A percentile compares a stretch with the other conserved stretches of the same genome.
phyloP scores from a whole-genome alignment of 2,888 invertebrate genomes.

The Limulus polyphemus region DNA sequence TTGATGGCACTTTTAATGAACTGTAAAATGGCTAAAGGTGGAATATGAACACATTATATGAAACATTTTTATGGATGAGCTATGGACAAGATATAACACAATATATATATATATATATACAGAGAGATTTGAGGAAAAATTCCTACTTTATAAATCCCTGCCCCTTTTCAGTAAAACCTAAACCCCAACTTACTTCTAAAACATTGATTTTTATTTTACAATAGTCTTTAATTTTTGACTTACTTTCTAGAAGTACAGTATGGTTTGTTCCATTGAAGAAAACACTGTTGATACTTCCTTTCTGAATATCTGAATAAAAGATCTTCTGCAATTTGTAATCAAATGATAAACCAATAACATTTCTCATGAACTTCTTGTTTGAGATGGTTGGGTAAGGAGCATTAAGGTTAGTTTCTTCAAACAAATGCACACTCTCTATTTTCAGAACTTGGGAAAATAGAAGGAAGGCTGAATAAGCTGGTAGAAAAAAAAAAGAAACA shows the following conservation, averaged over 20 bases:
- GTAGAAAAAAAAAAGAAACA: slow-evolving; percentile 26
- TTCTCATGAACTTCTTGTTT: slow-evolving; percentile 59
- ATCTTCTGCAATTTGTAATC: slow-evolving; percentile 55
- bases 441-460: slow-evolving; percentile 67
- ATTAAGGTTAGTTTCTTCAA: slow-evolving; percentile 57
- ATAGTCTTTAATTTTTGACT: slow-evolving; percentile 32
- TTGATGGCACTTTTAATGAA: too few species aligned
- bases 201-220: background rate
- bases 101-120: too few species aligned
- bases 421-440: slow-evolving; percentile 67
- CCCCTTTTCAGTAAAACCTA: too few species aligned
- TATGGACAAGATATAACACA: too few species aligned
- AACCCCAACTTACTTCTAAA: too few species aligned
- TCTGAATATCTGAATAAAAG: slow-evolving; percentile 80
- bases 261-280: slow-evolving; percentile 65
- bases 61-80: too few species aligned
- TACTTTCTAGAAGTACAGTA: slow-evolving; percentile 53
- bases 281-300: slow-evolving; percentile 68
- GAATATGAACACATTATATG: too few species aligned
- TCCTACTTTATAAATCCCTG: too few species aligned
- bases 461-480: slow-evolving; percentile 65
- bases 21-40: too few species aligned
- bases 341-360: slow-evolving; percentile 72
- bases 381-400: slow-evolving; percentile 62
- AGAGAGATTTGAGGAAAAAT: too few species aligned